phyloP scores from a whole-genome alignment of 1,140 invertebrate species.

The Lasioglossum baleicum region DNA sequence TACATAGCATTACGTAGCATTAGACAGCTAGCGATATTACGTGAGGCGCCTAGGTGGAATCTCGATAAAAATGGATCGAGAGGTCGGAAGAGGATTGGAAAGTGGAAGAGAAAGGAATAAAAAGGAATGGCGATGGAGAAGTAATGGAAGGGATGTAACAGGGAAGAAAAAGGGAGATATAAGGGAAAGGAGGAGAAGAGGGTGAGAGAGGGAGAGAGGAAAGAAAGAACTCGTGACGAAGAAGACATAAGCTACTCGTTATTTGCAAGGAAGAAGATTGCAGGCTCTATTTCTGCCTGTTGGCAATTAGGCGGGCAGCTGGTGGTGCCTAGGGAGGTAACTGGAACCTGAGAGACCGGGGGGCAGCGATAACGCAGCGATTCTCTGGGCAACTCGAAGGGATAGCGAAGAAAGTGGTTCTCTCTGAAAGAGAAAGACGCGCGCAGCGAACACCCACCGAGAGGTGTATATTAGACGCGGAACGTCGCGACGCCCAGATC shows the following conservation, averaged over 20 bases:
- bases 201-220: too few relatives aligned
- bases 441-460: constrained; percentile 58
- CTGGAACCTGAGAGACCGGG: neutral
- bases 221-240: too few relatives aligned
- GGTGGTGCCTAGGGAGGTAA: constrained; percentile 26
- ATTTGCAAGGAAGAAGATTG: constrained; percentile 69
- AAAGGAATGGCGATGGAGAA: too few relatives aligned
- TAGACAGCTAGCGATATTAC: too few relatives aligned
- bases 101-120: too few relatives aligned
- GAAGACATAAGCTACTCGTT: constrained; percentile 64
- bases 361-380: constrained; percentile 53
- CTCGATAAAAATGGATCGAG: too few relatives aligned
- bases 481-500: constrained; percentile 70
- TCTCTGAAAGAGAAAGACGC: constrained; percentile 40
- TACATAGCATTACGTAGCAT: too few relatives aligned
- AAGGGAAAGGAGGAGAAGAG: neutral
- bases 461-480: constrained; percentile 76
- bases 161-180: neutral
- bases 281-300: constrained; percentile 71
- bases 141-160: too few relatives aligned
- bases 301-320: constrained; percentile 68
- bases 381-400: constrained; percentile 31
- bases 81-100: neutral
- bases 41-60: too few relatives aligned
- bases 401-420: constrained; percentile 52